Base-by-base conservation (phyloP, 2,113 vertebrate genomes). In the Pavo muticus region DNA sequence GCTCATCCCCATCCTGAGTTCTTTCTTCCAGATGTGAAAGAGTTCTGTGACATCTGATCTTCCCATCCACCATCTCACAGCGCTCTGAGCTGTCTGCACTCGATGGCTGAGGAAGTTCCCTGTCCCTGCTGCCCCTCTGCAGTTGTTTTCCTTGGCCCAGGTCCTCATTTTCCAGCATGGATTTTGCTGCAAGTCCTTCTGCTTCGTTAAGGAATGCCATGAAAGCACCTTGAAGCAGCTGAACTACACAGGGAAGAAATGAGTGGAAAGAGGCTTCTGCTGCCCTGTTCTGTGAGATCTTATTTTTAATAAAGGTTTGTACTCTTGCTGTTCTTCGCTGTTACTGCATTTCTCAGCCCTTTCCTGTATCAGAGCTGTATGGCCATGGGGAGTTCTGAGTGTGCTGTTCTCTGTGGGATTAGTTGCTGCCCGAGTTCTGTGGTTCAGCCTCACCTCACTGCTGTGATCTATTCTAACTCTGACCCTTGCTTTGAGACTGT, bases 251-350 rank as follows among this genome's bases (percentile, higher is more conserved):
- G 67, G 75, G 54, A 68, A 23, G 37, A 30, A 65, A 37, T 0
- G 9, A 74, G 47, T 6, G 40, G 72, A 20, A n/a, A 60, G 52
- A 54, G 21, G 64, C 56, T n/a, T 94, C 67, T 73, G 18, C 54
- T 91, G 40, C 50, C 65, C 76, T 52, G 1, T 32, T 54, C 47
- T 39, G 10, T 18, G 44, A 52, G 61, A 21, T 57, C 20, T 69
- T 30, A 27, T 48, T 86, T 88, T 74, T 69, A 95, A 75, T 97
- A 96, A 97, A 97, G 40, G 5, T 84, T 84, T 88, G 23, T 72
- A n/a, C 24, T 73, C 52, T 25, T 1, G 0, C 42, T 59, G n/a
- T 27, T 76, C 21, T 37, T 60, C 32, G 0, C 27, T 54, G 47
- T 27, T 14, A 2, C 2, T 10, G 29, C n/a, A 0, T 48, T 63